phyloP scores from a whole-genome alignment of 2,888 invertebrate genomes.

The Lasioglossum malachurum region DNA sequence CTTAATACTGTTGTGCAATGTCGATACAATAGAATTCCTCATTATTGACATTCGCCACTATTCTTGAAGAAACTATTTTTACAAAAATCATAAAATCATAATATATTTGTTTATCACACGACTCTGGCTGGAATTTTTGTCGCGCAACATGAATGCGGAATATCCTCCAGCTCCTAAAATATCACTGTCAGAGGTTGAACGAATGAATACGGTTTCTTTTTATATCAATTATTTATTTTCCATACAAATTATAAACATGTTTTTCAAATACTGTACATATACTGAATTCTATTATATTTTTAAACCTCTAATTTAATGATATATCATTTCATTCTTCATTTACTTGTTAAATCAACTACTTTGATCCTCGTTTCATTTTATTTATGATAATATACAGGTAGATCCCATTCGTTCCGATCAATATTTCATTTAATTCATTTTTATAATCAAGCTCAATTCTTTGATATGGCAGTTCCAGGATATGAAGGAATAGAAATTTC shows the following conservation, averaged over 20 bases:
- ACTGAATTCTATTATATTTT: slow-evolving; percentile 85
- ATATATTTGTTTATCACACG: too few relatives aligned
- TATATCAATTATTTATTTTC: slow-evolving; percentile 86
- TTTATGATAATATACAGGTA: slow-evolving; percentile 84
- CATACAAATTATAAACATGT: slow-evolving; percentile 94
- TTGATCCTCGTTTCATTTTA: slow-evolving; percentile 84
- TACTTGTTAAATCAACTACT: slow-evolving; percentile 84
- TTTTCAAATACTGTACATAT: slow-evolving; percentile 93
- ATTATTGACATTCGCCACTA: too few relatives aligned
- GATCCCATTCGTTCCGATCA: slow-evolving; percentile 74
- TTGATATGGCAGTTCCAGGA: slow-evolving; percentile 90
- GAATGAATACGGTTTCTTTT: slow-evolving; percentile 68
- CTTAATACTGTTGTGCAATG: too few relatives aligned
- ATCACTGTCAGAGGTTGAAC: too few relatives aligned
- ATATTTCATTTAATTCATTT: slow-evolving; percentile 75
- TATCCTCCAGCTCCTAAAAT: too few relatives aligned
- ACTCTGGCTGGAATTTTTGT: too few relatives aligned
- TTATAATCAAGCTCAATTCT: slow-evolving; percentile 84
- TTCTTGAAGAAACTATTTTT: too few relatives aligned
- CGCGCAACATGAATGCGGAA: too few relatives aligned
- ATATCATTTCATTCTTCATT: slow-evolving; percentile 85
- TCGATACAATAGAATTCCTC: too few relatives aligned
- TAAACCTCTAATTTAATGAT: slow-evolving; percentile 85
- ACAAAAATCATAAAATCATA: too few relatives aligned
- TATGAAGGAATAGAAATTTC: slow-evolving; percentile 86